A percentile compares a stretch with the other conserved stretches of the same genome.
These are phyloP conservation scores for Poecile montanus DNA, from an alignment of 2,797 vertebrate genomes.

Conservation along the genomic window DNA sequence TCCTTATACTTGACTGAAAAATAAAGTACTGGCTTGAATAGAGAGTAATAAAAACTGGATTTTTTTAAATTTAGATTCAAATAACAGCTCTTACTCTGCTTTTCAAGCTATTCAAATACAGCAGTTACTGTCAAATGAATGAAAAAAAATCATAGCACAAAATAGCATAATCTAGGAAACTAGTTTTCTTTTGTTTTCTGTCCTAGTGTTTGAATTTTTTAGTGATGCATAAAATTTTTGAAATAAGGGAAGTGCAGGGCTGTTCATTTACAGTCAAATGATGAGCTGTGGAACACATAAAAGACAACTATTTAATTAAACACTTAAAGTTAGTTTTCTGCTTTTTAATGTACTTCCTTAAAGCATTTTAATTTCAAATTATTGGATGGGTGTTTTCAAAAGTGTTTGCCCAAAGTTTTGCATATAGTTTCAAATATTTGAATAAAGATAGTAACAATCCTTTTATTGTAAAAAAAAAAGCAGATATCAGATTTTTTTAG, in stretches of 20 bases:
- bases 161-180: background rate
- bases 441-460: background rate
- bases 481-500: background rate
- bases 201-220: background rate
- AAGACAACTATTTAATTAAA: background rate
- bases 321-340: background rate
- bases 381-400: background rate
- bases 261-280: background rate
- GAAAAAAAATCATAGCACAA: background rate
- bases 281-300: background rate
- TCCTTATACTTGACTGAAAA: background rate
- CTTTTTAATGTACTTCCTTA: background rate
- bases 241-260: background rate
- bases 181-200: background rate
- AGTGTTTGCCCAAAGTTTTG: background rate
- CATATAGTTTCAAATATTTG: background rate
- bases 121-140: background rate
- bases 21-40: background rate
- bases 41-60: background rate
- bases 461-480: background rate
- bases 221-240: background rate
- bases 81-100: background rate
- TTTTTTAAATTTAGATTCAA: background rate
- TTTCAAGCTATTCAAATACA: background rate
- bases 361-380: background rate